phyloP scores from a whole-genome alignment of 2,113 vertebrate genomes.

The Nesoenas mayeri region DNA sequence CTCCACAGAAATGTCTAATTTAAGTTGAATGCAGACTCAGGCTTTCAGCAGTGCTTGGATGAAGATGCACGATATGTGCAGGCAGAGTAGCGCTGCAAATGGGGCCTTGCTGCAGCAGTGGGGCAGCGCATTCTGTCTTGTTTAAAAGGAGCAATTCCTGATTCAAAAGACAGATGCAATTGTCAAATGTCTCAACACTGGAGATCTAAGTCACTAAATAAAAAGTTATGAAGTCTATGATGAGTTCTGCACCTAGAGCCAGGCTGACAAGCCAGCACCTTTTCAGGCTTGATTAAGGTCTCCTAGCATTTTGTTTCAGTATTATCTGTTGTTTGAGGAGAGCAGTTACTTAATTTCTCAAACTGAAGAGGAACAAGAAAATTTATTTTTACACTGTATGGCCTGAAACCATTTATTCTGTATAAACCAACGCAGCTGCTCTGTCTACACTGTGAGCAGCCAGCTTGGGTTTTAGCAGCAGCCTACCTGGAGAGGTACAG shows the following conservation, averaged over 20 bases:
- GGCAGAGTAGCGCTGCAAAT: background rate
- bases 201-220: background rate
- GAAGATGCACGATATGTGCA: background rate
- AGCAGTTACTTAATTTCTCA: background rate
- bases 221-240: background rate
- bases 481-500: background rate
- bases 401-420: background rate
- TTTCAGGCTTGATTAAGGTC: background rate
- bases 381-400: background rate
- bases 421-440: background rate
- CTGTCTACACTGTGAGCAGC: background rate
- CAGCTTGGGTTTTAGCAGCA: background rate
- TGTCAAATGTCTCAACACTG: background rate
- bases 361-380: background rate
- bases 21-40: background rate
- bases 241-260: background rate
- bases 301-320: background rate
- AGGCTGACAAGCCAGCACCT: background rate
- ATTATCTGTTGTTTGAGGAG: background rate
- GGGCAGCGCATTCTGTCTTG: background rate
- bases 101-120: background rate
- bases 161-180: background rate
- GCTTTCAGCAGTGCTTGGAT: rapidly evolving
- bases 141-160: background rate
- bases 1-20: background rate